These are phyloP conservation scores for Gobius niger DNA, from an alignment of 2,113 vertebrate genomes.

Conservation along the genomic window DNA sequence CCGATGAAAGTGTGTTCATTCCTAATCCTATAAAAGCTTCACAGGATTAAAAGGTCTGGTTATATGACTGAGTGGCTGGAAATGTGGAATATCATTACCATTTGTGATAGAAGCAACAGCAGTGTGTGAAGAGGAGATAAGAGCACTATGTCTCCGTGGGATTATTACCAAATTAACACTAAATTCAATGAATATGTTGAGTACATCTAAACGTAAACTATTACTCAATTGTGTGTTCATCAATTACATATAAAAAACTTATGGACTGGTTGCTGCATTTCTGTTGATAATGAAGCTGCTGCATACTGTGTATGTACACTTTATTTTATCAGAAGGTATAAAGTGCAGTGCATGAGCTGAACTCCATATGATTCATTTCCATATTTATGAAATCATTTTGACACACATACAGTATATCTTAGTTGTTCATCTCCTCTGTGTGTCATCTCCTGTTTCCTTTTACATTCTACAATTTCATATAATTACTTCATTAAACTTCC, in stretches of 20 bases:
- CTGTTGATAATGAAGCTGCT: no score
- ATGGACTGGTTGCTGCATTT: neutral
- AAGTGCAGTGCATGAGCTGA: neutral
- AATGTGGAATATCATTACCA: slow-evolving; percentile 46
- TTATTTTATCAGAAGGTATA: neutral
- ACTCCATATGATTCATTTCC: neutral
- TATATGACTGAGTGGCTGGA: slow-evolving; percentile 19
- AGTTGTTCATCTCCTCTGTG: slow-evolving; percentile 10
- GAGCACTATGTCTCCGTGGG: slow-evolving; percentile 8
- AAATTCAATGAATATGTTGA: neutral
- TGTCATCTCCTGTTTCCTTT: neutral
- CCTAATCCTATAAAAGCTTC: slow-evolving; percentile 44
- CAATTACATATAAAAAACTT: neutral
- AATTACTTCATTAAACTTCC: neutral
- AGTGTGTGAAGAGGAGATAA: slow-evolving; percentile 50
- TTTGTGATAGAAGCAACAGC: slow-evolving; percentile 17
- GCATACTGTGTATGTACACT: neutral
- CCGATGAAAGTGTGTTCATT: slow-evolving; percentile 36
- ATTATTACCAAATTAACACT: slow-evolving; percentile 10
- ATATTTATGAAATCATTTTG: neutral
- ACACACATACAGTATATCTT: slow-evolving; percentile 1
- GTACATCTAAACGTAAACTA: neutral
- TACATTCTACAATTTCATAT: neutral
- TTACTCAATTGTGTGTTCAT: neutral
- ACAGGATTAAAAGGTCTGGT: slow-evolving; percentile 41